Base-by-base conservation (phyloP, 2,888 invertebrate species). In the Drosophila paranaensis region DNA sequence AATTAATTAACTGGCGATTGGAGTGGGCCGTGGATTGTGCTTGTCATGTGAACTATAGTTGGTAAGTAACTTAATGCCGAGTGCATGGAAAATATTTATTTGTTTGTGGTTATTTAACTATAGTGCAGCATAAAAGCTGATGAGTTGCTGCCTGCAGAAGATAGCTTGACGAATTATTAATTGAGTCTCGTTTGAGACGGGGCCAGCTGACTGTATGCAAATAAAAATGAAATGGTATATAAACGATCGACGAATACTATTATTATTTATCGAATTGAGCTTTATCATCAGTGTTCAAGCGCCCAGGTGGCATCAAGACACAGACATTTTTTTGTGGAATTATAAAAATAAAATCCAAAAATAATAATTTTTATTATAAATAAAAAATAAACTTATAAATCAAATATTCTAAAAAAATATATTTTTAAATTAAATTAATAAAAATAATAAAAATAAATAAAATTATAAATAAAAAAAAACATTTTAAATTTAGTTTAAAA, bases 1-100 rank as follows among this genome's bases (percentile, higher is more conserved):
- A 81, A 79, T 79, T 79, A 79, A 79, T 81, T 79, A 81, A 64
- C 60, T 70, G 40, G 13, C 25, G 14, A 57, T 37, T 46, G 57
- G 9, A 50, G 8, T 43, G 16, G 42, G 56, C 14, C 30, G 50
- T 5, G 25, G 42, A 6, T 53, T 53, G 25, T 40, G 20, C 16
- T 16, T 60, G 45, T 48, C 30, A 27, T 57, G 45, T 46, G 40
- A 42, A 74, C 48, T 39, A 37, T 20, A 27, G 63, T 40, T 61
- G 43, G 20, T n/a, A 43, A 43, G 25, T 42, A 13, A 60, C 8
- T 35, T 61, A 60, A 43, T 30, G 50, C 43, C 25, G n/a, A 37
- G 37, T 11, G 20, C 4, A 37, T 25, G 43, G 0, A 30, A 3
- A 9, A 39, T 30, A 20, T 30, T 51, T 30, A 43, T 43, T n/a